Evolutionary conservation across 2,113 vertebrate genomes (phyloP), one percentile per base, ranked within the genome.

Genomic region (Clarias gariepinus): DNA sequence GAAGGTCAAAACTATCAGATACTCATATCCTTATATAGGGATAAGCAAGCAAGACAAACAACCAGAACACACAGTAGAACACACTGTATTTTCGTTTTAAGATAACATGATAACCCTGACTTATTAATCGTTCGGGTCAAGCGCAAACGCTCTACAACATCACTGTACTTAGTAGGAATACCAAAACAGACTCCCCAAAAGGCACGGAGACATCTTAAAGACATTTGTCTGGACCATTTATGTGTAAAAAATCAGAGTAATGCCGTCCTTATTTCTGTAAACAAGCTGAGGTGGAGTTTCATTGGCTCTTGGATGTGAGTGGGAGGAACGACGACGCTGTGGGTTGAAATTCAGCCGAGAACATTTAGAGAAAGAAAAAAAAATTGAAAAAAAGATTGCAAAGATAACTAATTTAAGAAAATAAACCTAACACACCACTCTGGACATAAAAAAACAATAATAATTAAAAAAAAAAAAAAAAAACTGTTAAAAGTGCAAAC

Each of bases 341-440:
- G 33, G 47, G n/a, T 23, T 73, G 23, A 23, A 73, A 66, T 64
- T 76, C 53, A 66, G 30, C 36, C 36, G 36, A 82, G 36, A n/a
- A 66, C 2, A 64, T 36, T 30, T 23, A 61, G 58, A 52, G 68
- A 2, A 81, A 3, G 23, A 53, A 69, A 71, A 41, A 36, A 36
- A 36, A 1, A 36, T 36, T 36, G 1, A 36, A 36, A n/a, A 12
- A 5, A 84, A 80, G 52, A 86, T 64, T 57, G 84, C 25, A 16
- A 64, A 21, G 13, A 47, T 2, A 77, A 87, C 66, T 88, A 86
- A 85, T 64, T 82, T 87, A 57, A 69, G 81, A 57, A 2, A 33
- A 71, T 52, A 55, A 25, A 68, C 74, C 47, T 19, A 79, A 63
- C 18, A 30, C n/a, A 28, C 30, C 7, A 25, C 9, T 68, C 10